Base-by-base conservation (phyloP, 2,888 invertebrate species). In the Carpatolechia fugitivella region DNA sequence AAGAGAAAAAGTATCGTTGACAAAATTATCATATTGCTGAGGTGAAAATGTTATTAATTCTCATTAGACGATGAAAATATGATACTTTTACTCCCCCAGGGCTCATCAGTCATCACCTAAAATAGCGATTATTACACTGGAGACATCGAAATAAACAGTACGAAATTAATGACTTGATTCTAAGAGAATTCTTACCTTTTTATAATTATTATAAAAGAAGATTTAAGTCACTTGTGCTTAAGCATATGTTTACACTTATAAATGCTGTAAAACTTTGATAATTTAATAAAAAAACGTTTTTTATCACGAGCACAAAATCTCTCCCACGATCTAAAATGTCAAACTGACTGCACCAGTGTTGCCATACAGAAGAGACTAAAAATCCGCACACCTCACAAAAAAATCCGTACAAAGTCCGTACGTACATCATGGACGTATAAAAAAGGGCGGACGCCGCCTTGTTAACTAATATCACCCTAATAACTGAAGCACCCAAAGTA, bases 81-180 rank as follows among this genome's bases (percentile, higher is more conserved):
- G 18, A 41, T 41, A 41, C 40, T 24, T 13, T 20, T 35, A 24
- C 31, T 14, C 36, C 48, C 38, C 41, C 48, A 58, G 56, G 61
- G 62, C 58, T 56, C 53, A n/a, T n/a, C 59, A 61, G 84, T 85
- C 85, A 86, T 74, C 75, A 80, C 80, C 76, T 70, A 85, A 87
- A 87, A 87, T 87, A 87, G 82, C 70, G 65, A 74, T 67, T 77
- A 75, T 76, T 76, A 69, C 69, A 70, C 68, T 66, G 69, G 74
- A 74, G 56, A 53, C 47, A 55, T 51, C 65, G 58, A 60, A 65
- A 66, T 70, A 70, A 65, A 66, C 64, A 66, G 55, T 40, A 33
- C 18, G 20, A 38, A 52, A 29, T 49, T 29, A 11, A 31, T 30
- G 11, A 30, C 18, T 14, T 13, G 14, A 1, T 47, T 14, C 14